Evolutionary conservation across 1,140 invertebrate genomes (phyloP).

Genomic region (Drosophila bocki): DNA sequence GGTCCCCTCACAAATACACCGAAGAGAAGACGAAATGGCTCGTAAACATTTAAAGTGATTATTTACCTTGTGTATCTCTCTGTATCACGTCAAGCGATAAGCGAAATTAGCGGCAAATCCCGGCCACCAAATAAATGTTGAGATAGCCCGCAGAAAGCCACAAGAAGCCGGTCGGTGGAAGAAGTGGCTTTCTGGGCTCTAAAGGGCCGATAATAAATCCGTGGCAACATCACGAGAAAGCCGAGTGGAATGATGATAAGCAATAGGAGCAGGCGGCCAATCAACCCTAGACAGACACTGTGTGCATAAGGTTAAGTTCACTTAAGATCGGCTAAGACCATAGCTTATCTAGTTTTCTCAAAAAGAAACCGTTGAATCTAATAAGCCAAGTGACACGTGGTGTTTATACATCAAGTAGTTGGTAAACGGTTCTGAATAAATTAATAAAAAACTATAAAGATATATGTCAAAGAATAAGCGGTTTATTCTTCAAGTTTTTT

Average conservation of each 20-base stretch:
- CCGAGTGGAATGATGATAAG: constrained; percentile 33
- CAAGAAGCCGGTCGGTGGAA: constrained; percentile 11
- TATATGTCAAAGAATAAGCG: no score
- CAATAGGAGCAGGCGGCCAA: constrained; percentile 18
- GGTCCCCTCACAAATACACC: constrained; percentile 1
- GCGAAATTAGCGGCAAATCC: constrained; percentile 46
- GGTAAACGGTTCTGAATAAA: background rate
- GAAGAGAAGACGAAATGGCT: constrained; percentile 17
- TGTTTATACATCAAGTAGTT: background rate
- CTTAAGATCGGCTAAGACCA: constrained; percentile 18
- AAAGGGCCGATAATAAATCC: constrained; percentile 29
- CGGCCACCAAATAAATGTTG: constrained; percentile 34
- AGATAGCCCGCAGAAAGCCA: constrained; percentile 24
- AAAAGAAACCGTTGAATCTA: background rate
- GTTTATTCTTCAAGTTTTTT: no score
- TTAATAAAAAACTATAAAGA: background rate
- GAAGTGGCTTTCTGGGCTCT: constrained; percentile 5
- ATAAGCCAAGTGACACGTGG: background rate
- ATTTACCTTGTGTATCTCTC: constrained; percentile 37
- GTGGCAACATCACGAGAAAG: constrained; percentile 14
- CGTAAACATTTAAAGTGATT: constrained; percentile 48
- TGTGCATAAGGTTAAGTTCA: constrained; percentile 22
- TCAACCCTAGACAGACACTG: constrained; percentile 32
- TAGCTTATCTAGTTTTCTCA: constrained; percentile 19
- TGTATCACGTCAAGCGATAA: constrained; percentile 36